Evolutionary conservation across 2,888 invertebrate genomes (phyloP).

Genomic region (Hydrotaea diabolus): DNA sequence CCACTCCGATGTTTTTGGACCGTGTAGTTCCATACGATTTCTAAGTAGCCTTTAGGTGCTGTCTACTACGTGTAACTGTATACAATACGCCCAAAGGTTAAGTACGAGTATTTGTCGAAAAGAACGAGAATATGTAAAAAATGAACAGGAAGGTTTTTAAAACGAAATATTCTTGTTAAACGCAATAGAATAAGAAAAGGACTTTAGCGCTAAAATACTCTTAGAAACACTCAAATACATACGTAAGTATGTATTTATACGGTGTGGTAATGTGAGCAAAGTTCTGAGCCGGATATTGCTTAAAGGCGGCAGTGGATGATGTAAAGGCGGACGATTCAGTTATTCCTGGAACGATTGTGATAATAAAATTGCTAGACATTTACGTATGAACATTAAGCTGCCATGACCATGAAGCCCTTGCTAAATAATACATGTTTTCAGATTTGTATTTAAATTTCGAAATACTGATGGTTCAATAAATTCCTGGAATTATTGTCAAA

Average conservation of each 20-base stretch:
- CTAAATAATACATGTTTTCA: too few relatives aligned
- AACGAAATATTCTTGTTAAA: conserved; percentile 60
- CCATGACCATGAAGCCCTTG: too few relatives aligned
- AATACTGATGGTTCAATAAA: too few relatives aligned
- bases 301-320: not conserved
- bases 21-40: not conserved
- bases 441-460: too few relatives aligned
- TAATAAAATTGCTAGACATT: too few relatives aligned
- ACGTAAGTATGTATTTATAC: not conserved
- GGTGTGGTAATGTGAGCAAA: not conserved
- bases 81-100: conserved; percentile 55
- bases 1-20: not conserved
- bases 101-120: conserved; percentile 45
- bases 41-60: conserved; percentile 55
- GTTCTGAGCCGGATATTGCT: not conserved
- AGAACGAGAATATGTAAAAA: not conserved
- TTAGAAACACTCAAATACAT: too few relatives aligned
- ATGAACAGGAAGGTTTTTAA: conserved; percentile 51
- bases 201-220: not conserved
- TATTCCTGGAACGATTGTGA: not conserved
- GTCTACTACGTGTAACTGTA: conserved; percentile 49
- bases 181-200: conserved; percentile 52
- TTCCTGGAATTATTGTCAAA: too few relatives aligned
- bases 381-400: too few relatives aligned
- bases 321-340: not conserved